A percentile compares a stretch with the other conserved stretches of the same genome.
Conservation (phyloP, 2,888 invertebrate genomes). For the Cataglyphis altisquamis region DNA sequence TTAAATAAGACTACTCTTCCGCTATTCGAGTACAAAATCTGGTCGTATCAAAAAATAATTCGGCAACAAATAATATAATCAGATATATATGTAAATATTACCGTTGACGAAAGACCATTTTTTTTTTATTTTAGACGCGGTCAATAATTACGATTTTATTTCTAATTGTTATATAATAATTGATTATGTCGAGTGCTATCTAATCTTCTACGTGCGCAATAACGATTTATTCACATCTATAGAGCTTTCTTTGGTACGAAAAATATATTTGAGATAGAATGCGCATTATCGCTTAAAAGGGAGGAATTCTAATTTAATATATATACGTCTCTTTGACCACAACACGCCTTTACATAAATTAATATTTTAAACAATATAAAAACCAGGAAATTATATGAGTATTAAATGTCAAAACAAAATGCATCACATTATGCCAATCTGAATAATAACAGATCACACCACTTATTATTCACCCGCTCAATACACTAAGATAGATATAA, state of each 20-base stretch:
- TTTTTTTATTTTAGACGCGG: conserved; percentile 13
- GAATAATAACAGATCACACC: conserved; percentile 35
- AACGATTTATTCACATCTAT: conserved; percentile 54
- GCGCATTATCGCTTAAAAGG: conserved; percentile 48
- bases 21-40: conserved; percentile 49
- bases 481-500: conserved; percentile 24
- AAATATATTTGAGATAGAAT: conserved; percentile 52
- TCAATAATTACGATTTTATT: conserved; percentile 40
- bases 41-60: conserved; percentile 71
- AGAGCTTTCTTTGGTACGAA: conserved; percentile 54
- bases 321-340: conserved; percentile 25
- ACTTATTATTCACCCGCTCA: neutral
- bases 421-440: conserved; percentile 72
- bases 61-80: conserved; percentile 63
- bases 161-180: conserved; percentile 50
- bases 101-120: conserved; percentile 32
- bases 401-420: conserved; percentile 79
- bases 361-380: conserved; percentile 56
- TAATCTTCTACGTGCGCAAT: conserved; percentile 50
- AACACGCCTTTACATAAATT: conserved; percentile 41
- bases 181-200: conserved; percentile 43
- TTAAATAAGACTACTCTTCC: conserved; percentile 19
- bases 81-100: conserved; percentile 39
- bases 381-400: conserved; percentile 73
- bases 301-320: conserved; percentile 48